Evolutionary conservation across 2,113 vertebrate species (phyloP), one percentile per base, ranked within the genome.

Genomic region (Mirza zaza): DNA sequence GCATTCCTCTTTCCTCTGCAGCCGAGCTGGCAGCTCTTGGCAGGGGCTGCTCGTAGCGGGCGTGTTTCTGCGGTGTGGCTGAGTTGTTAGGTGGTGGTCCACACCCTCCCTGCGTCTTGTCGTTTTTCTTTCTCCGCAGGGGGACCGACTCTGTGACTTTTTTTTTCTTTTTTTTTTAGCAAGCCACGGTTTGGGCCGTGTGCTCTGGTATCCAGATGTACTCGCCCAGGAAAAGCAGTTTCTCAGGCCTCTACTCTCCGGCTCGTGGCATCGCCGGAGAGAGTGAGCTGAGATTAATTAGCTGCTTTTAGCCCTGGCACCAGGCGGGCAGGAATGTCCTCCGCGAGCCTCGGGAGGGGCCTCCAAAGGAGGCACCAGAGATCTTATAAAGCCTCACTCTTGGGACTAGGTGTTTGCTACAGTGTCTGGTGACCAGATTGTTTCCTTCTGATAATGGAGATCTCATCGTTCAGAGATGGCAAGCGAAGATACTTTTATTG

Each of bases 391-490:
- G 71, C 85, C 68, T 91, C 85, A 42, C 93, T 91, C 95, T 6
- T 21, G 92, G 94, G 93, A 42, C 48, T 59, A 32, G 81, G 94
- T 86, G 67, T 55, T n/a, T 93, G 94, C 90, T 76, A 50, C 84
- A 81, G n/a, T 59, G 23, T 29, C 17, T 8, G 2, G 95, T 95
- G 65, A 8, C 96, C 96, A 71, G 96, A 93, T 96, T 73, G 1
- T 48, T 27, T 87, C 79, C 93, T 96, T 89, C 70, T 29, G 95
- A 92, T 98, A 96, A 98, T 90, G 92, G 97, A 97, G 96, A 92
- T 98, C 94, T 98, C 97, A 96, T 98, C 98, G 98, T 97, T 82
- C 55, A 79, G 95, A 92, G 98, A 97, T 98, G 98, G 97, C 98
- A 98, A 95, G 95, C 95, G 80, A 6, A 5, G 88, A 59, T 84